Base-by-base conservation (phyloP, 2,797 vertebrate genomes). In the Thripadectes ignobilis region DNA sequence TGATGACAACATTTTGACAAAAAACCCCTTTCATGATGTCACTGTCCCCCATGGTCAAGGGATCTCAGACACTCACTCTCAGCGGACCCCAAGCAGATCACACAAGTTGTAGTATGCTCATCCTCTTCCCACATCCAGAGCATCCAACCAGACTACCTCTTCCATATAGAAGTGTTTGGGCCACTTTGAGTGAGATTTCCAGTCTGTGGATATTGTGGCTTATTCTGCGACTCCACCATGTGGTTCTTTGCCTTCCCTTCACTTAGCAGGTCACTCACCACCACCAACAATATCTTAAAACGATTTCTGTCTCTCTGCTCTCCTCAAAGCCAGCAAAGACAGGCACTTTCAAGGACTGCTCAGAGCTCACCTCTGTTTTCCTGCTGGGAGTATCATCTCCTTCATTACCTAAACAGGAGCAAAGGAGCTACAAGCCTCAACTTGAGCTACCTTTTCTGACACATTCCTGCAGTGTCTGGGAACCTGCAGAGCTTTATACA, bases 21-120 rank as follows among this genome's bases (percentile, higher is more conserved):
- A 92, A 27, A 32, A 15, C 61, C 6, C 0, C 14, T 85, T 83
- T 24, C 1, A 0, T 7, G 39, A 14, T 48, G 59, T 26, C 24
- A 58, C 13, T 23, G 48, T 14, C 11, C 8, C 36, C 34, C 16
- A 29, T 0, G 3, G 39, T 3, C 43, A 80, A 46, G 55, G 34
- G 16, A 27, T 51, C 19, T 38, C 75, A 4, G 10, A 49, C 24
- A 18, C 12, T 41, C 13, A 3, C 18, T 18, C 59, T 67, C 75
- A 49, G 45, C 38, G n/a, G 16, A 20, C 6, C 59, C 45, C 32
- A 41, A 24, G 77, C 24, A 0, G 1, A 27, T 45, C 27, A 13
- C 23, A 45, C 15, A 39, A 45, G 67, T 3, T 51, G 29, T 10
- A 65, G 41, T 9, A 52, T 10, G 24, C 36, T 85, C 0, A 0